Percentiles rank a stretch among this genome's conserved stretches.
Evolutionary conservation across 1,140 invertebrate species (phyloP).

Genomic region (Diprion similis): DNA sequence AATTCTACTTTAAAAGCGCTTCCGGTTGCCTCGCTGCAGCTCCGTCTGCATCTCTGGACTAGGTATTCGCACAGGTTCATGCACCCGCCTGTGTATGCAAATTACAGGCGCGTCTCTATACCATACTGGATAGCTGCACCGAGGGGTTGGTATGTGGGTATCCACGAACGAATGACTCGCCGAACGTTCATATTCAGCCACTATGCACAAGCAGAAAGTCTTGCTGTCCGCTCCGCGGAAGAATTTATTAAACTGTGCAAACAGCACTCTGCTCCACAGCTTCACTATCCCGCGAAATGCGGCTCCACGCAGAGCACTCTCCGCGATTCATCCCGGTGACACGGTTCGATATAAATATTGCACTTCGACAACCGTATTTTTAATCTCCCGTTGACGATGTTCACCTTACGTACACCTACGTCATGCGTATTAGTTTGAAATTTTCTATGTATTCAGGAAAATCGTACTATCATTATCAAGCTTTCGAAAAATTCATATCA

Average conservation of each 20-base stretch:
- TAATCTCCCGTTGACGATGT: not conserved
- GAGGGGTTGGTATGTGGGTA: not conserved
- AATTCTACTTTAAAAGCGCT: constrained; percentile 8
- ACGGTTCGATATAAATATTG: not conserved
- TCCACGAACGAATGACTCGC: not conserved
- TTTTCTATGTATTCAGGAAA: too few relatives aligned
- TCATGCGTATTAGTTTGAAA: too few relatives aligned
- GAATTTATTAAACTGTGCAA: not conserved
- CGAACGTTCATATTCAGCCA: not conserved
- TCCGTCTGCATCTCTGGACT: not conserved
- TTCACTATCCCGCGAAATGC: not conserved
- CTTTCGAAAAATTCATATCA: too few relatives aligned
- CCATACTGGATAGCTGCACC: not conserved
- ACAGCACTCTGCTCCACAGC: not conserved
- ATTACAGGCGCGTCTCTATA: not conserved
- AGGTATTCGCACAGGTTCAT: too few relatives aligned
- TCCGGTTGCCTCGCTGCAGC: not conserved
- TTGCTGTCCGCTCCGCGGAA: not conserved
- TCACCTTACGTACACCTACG: too few relatives aligned
- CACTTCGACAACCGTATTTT: not conserved
- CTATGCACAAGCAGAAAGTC: not conserved
- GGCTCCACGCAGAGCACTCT: not conserved
- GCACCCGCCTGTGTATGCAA: not conserved
- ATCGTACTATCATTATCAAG: too few relatives aligned
- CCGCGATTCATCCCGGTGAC: not conserved